phyloP scores from a whole-genome alignment of 1,140 invertebrate species.

The Neotoxoptera formosana region DNA sequence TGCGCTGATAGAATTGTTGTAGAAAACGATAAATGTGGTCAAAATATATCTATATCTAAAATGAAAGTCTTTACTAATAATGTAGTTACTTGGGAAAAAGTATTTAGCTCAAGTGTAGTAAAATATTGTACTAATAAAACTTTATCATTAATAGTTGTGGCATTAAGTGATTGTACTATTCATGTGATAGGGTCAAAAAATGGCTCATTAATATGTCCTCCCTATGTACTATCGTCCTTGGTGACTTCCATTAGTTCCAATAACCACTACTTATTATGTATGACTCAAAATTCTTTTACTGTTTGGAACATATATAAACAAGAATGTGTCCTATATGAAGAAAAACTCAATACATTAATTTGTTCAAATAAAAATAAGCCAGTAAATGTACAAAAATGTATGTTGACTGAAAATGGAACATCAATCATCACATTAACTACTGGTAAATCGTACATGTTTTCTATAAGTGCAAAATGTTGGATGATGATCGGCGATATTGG shows the following conservation, averaged over 20 bases:
- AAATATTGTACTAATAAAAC: conserved; percentile 50
- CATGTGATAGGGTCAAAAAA: conserved; percentile 29
- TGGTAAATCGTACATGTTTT: conserved; percentile 74
- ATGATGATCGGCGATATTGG: conserved; percentile 63
- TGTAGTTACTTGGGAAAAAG: conserved; percentile 38
- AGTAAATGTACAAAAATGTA: conserved; percentile 69
- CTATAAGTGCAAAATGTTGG: conserved; percentile 72
- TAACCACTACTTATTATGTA: conserved; percentile 38
- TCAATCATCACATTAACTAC: conserved; percentile 73
- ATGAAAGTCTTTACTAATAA: conserved; percentile 43
- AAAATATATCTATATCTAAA: conserved; percentile 26
- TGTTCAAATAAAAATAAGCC: conserved; percentile 62
- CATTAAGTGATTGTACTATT: conserved; percentile 44
- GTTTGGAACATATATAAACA: conserved; percentile 54
- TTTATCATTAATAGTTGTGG: conserved; percentile 38
- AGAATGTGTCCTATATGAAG: conserved; percentile 57
- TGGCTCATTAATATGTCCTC: conserved; percentile 43
- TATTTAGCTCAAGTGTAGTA: conserved; percentile 34
- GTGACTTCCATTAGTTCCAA: conserved; percentile 11
- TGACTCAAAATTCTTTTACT: conserved; percentile 36
- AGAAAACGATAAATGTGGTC: conserved; percentile 51
- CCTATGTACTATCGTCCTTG: conserved; percentile 32
- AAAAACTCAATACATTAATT: conserved; percentile 56
- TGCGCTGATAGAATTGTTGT: conserved; percentile 19
- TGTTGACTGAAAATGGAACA: conserved; percentile 70